Conservation (phyloP, 2,888 invertebrate genomes). For the Hyposoter dolosus region DNA sequence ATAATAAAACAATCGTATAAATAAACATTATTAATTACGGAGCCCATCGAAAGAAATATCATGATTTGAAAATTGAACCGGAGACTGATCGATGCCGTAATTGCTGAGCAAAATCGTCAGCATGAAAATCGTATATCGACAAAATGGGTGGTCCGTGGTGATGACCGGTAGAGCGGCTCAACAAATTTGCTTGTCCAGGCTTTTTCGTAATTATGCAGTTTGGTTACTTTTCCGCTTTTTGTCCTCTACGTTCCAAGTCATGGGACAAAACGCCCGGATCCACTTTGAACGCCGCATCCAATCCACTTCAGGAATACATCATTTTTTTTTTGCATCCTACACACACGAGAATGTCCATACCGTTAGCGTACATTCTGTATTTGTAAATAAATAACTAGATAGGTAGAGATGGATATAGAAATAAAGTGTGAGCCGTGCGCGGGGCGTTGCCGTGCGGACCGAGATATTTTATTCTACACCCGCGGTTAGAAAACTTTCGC, state of each 20-base stretch:
- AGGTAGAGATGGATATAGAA: neutral
- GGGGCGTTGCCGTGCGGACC: neutral
- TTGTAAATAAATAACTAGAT: conserved; percentile 3
- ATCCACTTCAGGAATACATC: conserved; percentile 17
- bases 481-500: neutral
- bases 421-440: neutral
- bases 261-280: conserved; percentile 53
- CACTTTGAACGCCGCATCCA: conserved; percentile 51
- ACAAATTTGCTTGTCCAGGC: too few relatives aligned
- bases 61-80: neutral
- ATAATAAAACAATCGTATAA: too few relatives aligned
- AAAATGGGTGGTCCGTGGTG: too few relatives aligned
- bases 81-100: too few relatives aligned
- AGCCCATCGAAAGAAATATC: neutral
- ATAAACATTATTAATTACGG: too few relatives aligned
- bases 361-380: conserved; percentile 29
- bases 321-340: conserved; percentile 37
- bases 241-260: too few relatives aligned
- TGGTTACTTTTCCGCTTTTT: too few relatives aligned
- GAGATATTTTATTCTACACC: neutral
- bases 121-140: too few relatives aligned
- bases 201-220: too few relatives aligned
- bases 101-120: too few relatives aligned
- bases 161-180: too few relatives aligned
- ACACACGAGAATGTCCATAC: conserved; percentile 8